Base-by-base conservation (phyloP, 2,888 invertebrate genomes). In the Caenorhabditis wallacei region DNA sequence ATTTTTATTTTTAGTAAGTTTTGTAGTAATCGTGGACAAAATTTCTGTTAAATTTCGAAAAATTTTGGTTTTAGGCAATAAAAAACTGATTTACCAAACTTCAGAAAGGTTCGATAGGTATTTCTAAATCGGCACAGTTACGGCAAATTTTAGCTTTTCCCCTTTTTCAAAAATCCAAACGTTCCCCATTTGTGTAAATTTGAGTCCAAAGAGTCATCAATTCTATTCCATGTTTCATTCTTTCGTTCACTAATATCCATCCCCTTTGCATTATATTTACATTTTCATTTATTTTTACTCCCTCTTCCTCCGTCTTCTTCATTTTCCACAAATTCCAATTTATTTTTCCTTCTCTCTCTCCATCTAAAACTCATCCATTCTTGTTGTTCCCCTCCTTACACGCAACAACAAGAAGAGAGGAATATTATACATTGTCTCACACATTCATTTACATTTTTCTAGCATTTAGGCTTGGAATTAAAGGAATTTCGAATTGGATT, bases 371-470 rank as follows among this genome's bases (percentile, higher is more conserved):
- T 24, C 51, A 20, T 61, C 53, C 64, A 74, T 74, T 54, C 74
- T 43, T 74, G 63, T 74, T 74, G 74, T 64, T 74, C 61, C 63
- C 30, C 20, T 71, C 40, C 20, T 37, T 8, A 11, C n/a, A 57
- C 74, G 57, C 66, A 57, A 56, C 56, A 56, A 18, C 22, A 43
- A 43, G 26, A 61, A n/a, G 5, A 2, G 40, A 40, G 40, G 13
- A 74, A 74, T 74, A 74, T 74, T 74, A 74, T 74, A 74, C 74
- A 57, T 57, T 66, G 57, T 57, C 56, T 57, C 74, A 30, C 74
- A 56, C 74, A 66, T 66, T 74, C 74, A 66, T 66, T 74, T 66
- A 43, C 66, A 72, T 64, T 66, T 66, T 57, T 63, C 46, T 43
- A 22, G 24, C 24, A 54, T 11, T 40, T 40, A 40, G 40, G 35